Evolutionary conservation across 2,888 invertebrate species (phyloP), one percentile per base, ranked within the genome.

Genomic region (Noctua pronuba): DNA sequence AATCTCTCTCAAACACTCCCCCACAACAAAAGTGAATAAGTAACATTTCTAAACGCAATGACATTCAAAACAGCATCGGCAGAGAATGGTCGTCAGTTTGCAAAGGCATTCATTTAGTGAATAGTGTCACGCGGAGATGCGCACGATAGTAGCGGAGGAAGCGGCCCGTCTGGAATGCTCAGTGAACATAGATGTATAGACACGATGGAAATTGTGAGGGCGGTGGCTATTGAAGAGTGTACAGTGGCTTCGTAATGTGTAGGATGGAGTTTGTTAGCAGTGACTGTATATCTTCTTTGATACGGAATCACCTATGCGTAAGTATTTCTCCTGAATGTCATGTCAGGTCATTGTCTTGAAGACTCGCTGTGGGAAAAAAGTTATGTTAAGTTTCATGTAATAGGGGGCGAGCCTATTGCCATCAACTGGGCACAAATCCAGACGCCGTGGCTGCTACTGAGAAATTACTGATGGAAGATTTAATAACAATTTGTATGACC

Each of bases 91-190:
- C 66, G 77, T 70, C 81, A 76, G 69, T 81, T 79, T 58, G 79
- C 71, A 65, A 82, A 80, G 79, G 86, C 77, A 79, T 86, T 86
- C 86, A 86, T 86, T 75, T 73, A 77, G 80, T 81, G 86, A 86
- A 86, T 86, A 66, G 81, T 85, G 83, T 80, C 81, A 75, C 72
- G 77, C 71, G 44, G 82, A 81, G 80, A 87, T 87, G 77, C 77
- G 75, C 13, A 38, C 62, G 87, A 87, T 87, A 87, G 82, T 41
- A 78, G n/a, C 49, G 73, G 66, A 75, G 82, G 79, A 76, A 75
- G 38, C 76, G 58, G 71, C 8, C 81, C 66, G 85, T 2, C 69
- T 74, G 69, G 78, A 79, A 76, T 80, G 78, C 75, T 68, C 64
- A n/a, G 72, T 13, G 16, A 35, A 68, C 81, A 2, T 2, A 41